phyloP scores from a whole-genome alignment of 92 coral and sea anemone genomes.

The Siderastrea radians region DNA sequence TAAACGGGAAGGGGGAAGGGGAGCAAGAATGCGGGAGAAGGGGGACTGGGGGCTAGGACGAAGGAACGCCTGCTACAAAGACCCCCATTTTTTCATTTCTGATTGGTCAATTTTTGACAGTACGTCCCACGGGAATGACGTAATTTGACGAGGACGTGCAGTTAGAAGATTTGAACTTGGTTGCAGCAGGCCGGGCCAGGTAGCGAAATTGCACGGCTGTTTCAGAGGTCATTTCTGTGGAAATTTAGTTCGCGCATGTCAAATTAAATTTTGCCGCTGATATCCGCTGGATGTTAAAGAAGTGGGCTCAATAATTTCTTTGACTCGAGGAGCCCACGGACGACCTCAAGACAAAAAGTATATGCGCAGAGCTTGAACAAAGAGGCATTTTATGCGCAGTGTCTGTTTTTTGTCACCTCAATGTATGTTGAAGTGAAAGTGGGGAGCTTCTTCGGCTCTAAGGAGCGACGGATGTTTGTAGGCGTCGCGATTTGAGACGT shows the following conservation, averaged over 20 bases:
- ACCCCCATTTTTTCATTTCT: too few relatives aligned
- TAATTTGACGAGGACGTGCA: too few relatives aligned
- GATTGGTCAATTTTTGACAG: too few relatives aligned
- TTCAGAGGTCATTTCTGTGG: background rate
- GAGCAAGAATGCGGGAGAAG: too few relatives aligned
- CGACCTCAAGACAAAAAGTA: background rate
- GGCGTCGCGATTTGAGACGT: background rate
- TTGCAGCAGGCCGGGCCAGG: too few relatives aligned
- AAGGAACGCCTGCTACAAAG: too few relatives aligned
- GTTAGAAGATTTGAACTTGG: too few relatives aligned
- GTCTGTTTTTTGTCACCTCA: background rate
- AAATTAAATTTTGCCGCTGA: background rate
- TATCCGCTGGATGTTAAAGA: background rate
- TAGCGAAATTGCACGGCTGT: too few relatives aligned
- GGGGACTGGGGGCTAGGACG: too few relatives aligned
- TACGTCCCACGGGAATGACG: too few relatives aligned
- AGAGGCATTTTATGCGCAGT: background rate
- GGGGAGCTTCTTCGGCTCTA: background rate
- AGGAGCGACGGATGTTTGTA: background rate
- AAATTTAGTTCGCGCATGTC: slow-evolving; percentile 12
- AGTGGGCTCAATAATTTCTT: background rate
- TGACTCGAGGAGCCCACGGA: background rate
- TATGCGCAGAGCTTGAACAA: background rate
- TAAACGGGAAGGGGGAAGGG: too few relatives aligned
- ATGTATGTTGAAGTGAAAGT: background rate